A percentile compares a stretch with the other conserved stretches of the same genome.
Conservation (phyloP, 2,113 vertebrate genomes). For the Sus scrofa region DNA sequence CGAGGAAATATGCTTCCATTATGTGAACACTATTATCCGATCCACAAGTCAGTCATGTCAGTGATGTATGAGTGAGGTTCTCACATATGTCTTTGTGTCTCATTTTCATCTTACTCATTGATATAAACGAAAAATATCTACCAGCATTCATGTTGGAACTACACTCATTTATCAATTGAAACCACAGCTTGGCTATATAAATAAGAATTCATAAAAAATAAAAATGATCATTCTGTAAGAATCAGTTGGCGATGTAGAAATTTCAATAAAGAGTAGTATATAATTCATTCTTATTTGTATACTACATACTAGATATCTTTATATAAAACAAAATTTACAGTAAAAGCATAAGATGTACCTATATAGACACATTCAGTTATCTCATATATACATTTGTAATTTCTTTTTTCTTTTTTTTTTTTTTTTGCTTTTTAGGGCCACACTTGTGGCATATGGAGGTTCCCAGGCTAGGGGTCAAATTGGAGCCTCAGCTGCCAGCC, state of each 20-base stretch:
- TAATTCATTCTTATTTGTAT: not conserved
- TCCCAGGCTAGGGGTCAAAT: too few species aligned
- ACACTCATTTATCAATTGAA: not conserved
- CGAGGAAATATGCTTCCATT: not conserved
- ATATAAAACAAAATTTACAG: not conserved
- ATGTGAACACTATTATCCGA: not conserved
- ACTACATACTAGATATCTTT: not conserved
- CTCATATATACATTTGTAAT: not conserved
- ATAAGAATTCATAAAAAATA: not conserved
- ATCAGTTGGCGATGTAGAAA: not conserved
- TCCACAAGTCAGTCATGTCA: not conserved
- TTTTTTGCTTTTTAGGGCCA: not conserved
- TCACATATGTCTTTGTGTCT: not conserved
- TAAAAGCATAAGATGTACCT: not conserved
- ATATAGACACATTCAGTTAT: not conserved
- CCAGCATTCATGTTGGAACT: not conserved
- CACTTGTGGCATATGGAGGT: too few species aligned
- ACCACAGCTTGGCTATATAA: not conserved
- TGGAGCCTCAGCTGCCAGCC: too few species aligned
- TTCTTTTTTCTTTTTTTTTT: not conserved
- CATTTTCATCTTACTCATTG: not conserved
- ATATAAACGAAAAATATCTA: not conserved
- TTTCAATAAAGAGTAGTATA: not conserved
- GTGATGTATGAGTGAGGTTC: not conserved
- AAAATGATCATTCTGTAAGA: not conserved